phyloP scores from a whole-genome alignment of 2,888 invertebrate genomes.

The Eupithecia pulchellata region DNA sequence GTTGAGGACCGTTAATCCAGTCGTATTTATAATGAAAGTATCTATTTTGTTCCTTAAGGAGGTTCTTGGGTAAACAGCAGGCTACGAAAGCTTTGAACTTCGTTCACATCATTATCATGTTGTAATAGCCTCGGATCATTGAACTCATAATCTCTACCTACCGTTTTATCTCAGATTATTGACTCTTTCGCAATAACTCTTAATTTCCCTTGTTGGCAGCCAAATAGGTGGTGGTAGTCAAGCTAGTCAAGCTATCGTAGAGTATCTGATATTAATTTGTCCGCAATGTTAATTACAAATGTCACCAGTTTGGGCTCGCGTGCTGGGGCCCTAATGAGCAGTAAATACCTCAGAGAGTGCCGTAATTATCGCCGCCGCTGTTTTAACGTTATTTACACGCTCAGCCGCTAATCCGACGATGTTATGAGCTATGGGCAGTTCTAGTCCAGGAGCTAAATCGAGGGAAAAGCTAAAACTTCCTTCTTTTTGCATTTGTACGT shows the following conservation, averaged over 20 bases:
- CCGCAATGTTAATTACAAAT: constrained; percentile 22
- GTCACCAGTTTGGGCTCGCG: constrained; percentile 24
- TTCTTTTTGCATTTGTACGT: too few species aligned
- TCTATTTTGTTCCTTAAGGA: background rate
- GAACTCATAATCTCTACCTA: background rate
- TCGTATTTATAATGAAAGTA: too few species aligned
- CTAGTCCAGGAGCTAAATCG: background rate
- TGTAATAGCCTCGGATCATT: background rate
- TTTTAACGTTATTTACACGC: constrained; percentile 15
- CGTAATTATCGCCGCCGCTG: constrained; percentile 16
- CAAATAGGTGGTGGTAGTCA: background rate
- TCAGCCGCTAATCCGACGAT: constrained; percentile 1
- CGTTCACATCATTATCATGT: background rate
- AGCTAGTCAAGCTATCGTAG: constrained; percentile 1
- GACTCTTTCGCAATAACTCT: background rate
- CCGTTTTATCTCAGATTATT: background rate
- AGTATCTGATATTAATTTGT: constrained; percentile 4
- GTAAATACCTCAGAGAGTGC: constrained; percentile 22
- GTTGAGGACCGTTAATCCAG: background rate
- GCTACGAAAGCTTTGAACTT: background rate
- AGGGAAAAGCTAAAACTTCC: too few species aligned
- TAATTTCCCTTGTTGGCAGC: background rate
- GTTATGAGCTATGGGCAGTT: background rate
- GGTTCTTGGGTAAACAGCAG: background rate
- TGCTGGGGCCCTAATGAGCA: constrained; percentile 36